Evolutionary conservation across 2,113 vertebrate species (phyloP).

Genomic region (Malurus melanocephalus): DNA sequence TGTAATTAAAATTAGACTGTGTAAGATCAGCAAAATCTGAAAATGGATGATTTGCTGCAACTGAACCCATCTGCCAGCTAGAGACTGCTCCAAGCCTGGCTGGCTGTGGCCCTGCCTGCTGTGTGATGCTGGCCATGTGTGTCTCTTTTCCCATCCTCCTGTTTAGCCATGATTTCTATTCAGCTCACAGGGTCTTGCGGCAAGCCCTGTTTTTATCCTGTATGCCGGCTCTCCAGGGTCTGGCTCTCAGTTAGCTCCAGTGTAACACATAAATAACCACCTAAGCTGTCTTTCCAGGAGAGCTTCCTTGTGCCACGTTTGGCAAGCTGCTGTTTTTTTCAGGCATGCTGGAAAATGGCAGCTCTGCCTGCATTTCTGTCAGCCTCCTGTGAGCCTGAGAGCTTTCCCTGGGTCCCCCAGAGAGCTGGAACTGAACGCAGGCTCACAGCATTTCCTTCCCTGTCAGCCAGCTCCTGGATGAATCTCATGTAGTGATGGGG

Average conservation of each 20-base stretch:
- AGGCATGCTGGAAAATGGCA: background rate
- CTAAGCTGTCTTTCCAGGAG: background rate
- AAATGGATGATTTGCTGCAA: background rate
- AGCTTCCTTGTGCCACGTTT: background rate
- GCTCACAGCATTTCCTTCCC: background rate
- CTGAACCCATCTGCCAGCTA: background rate
- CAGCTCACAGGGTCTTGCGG: constrained; percentile 7
- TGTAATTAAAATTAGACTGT: background rate
- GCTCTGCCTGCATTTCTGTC: background rate
- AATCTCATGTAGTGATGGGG: background rate
- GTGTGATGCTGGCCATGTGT: background rate
- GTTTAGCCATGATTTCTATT: constrained; percentile 3
- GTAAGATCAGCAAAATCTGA: constrained; percentile 12
- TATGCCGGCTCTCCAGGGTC: background rate
- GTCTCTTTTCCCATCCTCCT: background rate
- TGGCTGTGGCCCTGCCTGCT: background rate
- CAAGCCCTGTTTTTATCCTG: background rate
- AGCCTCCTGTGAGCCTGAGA: background rate
- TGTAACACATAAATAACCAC: background rate
- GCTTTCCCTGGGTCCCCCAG: background rate
- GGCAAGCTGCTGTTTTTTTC: background rate
- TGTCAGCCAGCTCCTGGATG: background rate
- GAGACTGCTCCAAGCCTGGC: background rate
- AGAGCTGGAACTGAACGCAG: background rate
- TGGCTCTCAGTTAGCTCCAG: background rate